Evolutionary conservation across 2,888 invertebrate species (phyloP), one percentile per base, ranked within the genome.

Genomic region (Dilophus febrilis): DNA sequence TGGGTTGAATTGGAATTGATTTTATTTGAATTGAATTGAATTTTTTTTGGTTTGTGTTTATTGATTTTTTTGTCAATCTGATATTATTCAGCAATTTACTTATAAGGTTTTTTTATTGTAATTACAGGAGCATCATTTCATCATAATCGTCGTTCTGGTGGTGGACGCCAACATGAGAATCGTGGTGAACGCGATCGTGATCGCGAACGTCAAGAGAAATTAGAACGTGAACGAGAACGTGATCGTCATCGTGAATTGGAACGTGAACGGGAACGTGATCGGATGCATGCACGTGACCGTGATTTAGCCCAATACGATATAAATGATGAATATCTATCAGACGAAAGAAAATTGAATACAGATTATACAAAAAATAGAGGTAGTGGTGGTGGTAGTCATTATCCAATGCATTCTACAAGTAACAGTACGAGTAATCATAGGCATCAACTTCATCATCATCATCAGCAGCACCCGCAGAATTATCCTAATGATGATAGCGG

Each of bases 271-370:
- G 55, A 55, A 44, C 48, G 55, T 27, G 60, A 61, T 43, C 55
- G 60, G 31, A 43, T 60, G 31, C 59, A 61, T 49, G 56, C 57
- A 13, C 56, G 60, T 22, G 62, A 62, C 44, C 59, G 62, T 41
- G 62, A 61, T 50, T 52, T 61, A 13, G 56, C 61, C 56, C 61
- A 61, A 40, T 63, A 62, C 45, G 61, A 62, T 49, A 50, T 63
- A 22, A 61, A 63, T 47, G 61, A 55, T 43, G 61, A 61, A 39
- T 60, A 62, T 43, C 49, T 61, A 47, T 48, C 61, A 40, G 59
- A 61, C 45, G 61, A 62, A 45, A 54, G 60, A 26, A 59, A 54
- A 42, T 61, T 59, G 47, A 48, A 47, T 45, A 50, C 47, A 35
- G 45, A 46, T 38, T 61, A 59, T 43, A 59, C 59, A 51, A 55